phyloP scores from a whole-genome alignment of 2,113 vertebrate species.

The Apteryx mantelli region DNA sequence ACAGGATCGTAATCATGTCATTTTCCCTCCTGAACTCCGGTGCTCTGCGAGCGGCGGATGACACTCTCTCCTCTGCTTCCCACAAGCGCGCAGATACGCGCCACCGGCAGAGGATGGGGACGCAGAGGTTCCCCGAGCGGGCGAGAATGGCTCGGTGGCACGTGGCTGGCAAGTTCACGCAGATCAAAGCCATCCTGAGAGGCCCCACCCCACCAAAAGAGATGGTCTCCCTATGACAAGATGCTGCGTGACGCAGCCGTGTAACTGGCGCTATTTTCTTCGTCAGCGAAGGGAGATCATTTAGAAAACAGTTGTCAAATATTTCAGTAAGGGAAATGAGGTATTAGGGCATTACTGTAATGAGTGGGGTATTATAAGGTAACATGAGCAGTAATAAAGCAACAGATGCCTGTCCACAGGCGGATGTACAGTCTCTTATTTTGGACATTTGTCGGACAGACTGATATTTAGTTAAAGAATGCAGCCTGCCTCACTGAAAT shows the following conservation, averaged over 20 bases:
- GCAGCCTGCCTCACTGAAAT: neutral
- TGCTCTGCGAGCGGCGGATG: slow-evolving; percentile 15
- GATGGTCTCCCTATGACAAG: slow-evolving; percentile 8
- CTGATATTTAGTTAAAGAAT: neutral
- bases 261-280: neutral
- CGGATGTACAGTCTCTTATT: neutral
- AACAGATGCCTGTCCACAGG: slow-evolving; percentile 24
- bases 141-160: slow-evolving; percentile 17
- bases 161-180: slow-evolving; percentile 30
- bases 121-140: slow-evolving; percentile 1
- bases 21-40: neutral
- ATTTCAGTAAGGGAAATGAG: neutral
- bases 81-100: slow-evolving; percentile 30
- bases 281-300: neutral
- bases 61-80: slow-evolving; percentile 20
- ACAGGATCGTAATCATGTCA: neutral
- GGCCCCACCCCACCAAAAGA: neutral
- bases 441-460: neutral
- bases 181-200: slow-evolving; percentile 48
- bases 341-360: neutral
- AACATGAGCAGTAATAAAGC: neutral
- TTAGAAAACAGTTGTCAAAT: neutral
- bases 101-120: slow-evolving; percentile 36
- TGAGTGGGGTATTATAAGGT: neutral
- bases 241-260: neutral